Evolutionary conservation across 2,888 invertebrate genomes (phyloP).

Genomic region (Octonoba sinensis): DNA sequence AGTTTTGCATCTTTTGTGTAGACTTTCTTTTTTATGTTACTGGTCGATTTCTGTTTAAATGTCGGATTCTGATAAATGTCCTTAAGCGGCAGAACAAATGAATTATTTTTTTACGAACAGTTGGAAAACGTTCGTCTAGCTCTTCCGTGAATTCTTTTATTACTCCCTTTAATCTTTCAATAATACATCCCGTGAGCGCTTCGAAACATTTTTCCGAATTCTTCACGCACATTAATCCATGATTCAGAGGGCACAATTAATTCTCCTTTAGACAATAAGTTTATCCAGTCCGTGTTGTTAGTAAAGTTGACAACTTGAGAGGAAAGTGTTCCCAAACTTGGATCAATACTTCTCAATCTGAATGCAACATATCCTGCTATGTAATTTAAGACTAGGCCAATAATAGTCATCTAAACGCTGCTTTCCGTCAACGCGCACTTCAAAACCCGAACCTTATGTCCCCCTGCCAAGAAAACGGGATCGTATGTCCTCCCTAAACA

Average conservation of each 20-base stretch:
- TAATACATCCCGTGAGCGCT: neutral
- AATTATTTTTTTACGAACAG: neutral
- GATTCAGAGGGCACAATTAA: neutral
- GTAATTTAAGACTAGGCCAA: too few relatives aligned
- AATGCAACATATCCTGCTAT: slow-evolving; percentile 1
- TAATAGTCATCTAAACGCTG: too few relatives aligned
- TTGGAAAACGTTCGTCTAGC: neutral
- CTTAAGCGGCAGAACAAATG: slow-evolving; percentile 6
- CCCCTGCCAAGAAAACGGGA: too few relatives aligned
- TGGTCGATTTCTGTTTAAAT: neutral
- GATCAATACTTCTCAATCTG: neutral
- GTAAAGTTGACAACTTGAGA: neutral
- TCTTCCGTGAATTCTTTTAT: neutral
- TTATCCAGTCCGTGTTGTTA: neutral
- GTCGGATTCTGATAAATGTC: neutral
- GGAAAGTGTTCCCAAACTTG: neutral
- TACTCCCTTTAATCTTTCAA: neutral
- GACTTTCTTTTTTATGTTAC: too few relatives aligned
- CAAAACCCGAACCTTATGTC: too few relatives aligned
- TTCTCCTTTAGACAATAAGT: neutral
- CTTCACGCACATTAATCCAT: neutral
- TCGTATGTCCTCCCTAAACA: too few relatives aligned
- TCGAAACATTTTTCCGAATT: slow-evolving; percentile 2
- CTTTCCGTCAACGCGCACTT: too few relatives aligned
- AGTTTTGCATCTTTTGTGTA: too few relatives aligned